phyloP scores from a whole-genome alignment of 2,113 vertebrate species.

The Heliornis fulica region DNA sequence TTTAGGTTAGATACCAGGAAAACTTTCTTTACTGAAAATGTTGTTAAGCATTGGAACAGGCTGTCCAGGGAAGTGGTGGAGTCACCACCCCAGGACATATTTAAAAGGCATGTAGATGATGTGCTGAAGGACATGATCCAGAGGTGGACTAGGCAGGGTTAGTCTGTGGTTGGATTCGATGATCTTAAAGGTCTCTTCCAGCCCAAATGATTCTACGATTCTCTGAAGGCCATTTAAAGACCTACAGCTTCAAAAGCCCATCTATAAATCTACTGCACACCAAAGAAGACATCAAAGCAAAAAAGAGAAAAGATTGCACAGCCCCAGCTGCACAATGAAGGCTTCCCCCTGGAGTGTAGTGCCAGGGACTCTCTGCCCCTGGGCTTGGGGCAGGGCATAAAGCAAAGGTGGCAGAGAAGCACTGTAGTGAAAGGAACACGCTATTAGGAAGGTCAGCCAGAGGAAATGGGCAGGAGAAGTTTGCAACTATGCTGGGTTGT shows the following conservation, averaged over 20 bases:
- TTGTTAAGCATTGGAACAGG: too few species aligned
- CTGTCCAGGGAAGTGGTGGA: too few species aligned
- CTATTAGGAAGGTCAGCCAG: neutral
- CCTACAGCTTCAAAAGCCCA: neutral
- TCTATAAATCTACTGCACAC: neutral
- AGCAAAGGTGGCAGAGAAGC: neutral
- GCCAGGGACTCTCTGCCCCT: neutral
- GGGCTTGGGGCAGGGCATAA: neutral
- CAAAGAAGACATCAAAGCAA: neutral
- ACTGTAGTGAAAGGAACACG: neutral
- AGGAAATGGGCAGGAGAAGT: neutral
- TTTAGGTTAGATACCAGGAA: too few species aligned
- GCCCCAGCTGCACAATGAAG: fast-evolving
- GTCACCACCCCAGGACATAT: too few species aligned
- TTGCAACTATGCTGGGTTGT: neutral
- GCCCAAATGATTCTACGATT: too few species aligned
- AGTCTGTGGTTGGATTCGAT: too few species aligned
- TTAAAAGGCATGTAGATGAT: too few species aligned
- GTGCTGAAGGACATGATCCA: too few species aligned
- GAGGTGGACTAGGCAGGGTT: too few species aligned
- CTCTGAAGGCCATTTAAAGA: neutral
- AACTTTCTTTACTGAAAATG: too few species aligned
- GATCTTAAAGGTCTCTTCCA: too few species aligned
- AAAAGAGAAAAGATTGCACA: neutral
- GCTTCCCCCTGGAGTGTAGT: neutral